Conservation (phyloP, 2,113 vertebrate genomes). For the Dipodomys merriami region DNA sequence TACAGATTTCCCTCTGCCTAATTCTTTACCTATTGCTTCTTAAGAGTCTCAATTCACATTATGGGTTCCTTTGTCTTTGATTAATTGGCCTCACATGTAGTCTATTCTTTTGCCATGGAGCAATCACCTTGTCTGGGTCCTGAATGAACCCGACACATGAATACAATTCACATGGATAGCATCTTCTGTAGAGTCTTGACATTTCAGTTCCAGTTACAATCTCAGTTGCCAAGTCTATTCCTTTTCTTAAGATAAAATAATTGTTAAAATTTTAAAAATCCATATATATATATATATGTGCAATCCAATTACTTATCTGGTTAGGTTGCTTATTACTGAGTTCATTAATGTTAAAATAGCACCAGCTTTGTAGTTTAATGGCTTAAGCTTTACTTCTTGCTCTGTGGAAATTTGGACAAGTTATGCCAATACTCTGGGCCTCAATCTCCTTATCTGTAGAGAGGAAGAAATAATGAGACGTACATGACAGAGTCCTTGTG, state of each 20-base stretch:
- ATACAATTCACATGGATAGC: not conserved
- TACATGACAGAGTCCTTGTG: not conserved
- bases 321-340: not conserved
- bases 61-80: constrained; percentile 7
- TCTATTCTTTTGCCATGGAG: constrained; percentile 19
- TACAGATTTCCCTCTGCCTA: not conserved
- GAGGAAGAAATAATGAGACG: not conserved
- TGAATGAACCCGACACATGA: not conserved
- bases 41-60: not conserved
- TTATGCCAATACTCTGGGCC: not conserved
- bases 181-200: not conserved
- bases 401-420: not conserved
- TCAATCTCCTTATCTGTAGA: constrained; percentile 29
- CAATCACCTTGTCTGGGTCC: not conserved
- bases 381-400: not conserved
- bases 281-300: not conserved
- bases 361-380: not conserved
- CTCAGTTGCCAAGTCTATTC: not conserved
- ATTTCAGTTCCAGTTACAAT: not conserved
- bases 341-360: constrained; percentile 38
- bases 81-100: not conserved
- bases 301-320: constrained; percentile 8
- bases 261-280: constrained; percentile 23
- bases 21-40: not conserved
- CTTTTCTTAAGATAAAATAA: not conserved